Conservation (phyloP, 2,113 vertebrate species). For the Sylvicapra grimmia region DNA sequence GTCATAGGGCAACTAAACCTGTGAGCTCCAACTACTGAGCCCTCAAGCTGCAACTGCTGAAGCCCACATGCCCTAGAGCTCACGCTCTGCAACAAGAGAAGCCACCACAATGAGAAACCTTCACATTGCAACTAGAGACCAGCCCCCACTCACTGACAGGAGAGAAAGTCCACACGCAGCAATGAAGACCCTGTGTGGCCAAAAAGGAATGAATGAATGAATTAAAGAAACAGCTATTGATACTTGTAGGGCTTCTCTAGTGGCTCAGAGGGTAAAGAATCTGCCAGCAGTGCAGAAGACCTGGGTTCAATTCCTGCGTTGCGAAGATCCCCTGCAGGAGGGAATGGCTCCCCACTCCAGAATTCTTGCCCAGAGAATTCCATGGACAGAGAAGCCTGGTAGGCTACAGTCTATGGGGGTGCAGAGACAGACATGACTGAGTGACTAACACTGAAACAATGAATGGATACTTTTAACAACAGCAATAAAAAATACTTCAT, state of each 20-base stretch:
- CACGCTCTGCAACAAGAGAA: neutral
- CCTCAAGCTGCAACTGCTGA: neutral
- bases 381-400: neutral
- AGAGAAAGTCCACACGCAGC: neutral
- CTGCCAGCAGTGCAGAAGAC: neutral
- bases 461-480: neutral
- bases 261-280: neutral
- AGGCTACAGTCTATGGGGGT: neutral
- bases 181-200: neutral
- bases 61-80: neutral
- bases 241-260: neutral
- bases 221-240: neutral
- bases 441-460: neutral
- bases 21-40: neutral
- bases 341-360: neutral
- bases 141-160: neutral
- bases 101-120: neutral
- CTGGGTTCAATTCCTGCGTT: rapidly evolving
- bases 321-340: neutral
- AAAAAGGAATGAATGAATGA: neutral
- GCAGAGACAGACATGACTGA: neutral
- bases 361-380: neutral
- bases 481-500: neutral
- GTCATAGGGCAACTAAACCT: neutral
- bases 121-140: neutral